Evolutionary conservation across 2,888 invertebrate species (phyloP).

Genomic region (Stenotaenia linearis): DNA sequence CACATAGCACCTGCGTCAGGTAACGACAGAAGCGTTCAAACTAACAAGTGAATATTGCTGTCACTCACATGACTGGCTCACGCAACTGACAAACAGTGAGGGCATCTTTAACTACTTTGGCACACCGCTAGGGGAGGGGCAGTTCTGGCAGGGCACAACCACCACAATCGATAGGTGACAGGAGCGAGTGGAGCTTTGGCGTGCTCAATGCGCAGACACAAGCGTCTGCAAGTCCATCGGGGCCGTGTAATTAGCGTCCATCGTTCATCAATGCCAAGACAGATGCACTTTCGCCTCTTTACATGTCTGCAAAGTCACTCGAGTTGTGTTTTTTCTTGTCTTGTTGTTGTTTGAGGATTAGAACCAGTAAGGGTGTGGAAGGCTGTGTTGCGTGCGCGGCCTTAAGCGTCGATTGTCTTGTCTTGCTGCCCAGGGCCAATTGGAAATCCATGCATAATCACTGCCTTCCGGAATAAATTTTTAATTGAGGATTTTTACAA

Average conservation of each 20-base stretch:
- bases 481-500: not conserved
- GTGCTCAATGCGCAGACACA: not conserved
- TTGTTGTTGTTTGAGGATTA: not conserved
- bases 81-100: conserved; percentile 2
- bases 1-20: not conserved
- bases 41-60: not conserved
- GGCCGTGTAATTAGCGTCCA: not conserved
- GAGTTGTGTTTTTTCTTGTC: not conserved
- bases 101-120: conserved; percentile 11
- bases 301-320: not conserved
- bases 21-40: not conserved
- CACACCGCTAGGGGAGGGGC: conserved; percentile 6
- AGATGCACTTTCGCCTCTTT: not conserved
- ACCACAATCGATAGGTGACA: not conserved
- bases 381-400: not conserved
- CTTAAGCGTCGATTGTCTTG: not conserved
- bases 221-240: not conserved
- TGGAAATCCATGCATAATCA: conserved; percentile 14
- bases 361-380: not conserved
- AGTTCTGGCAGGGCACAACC: not conserved
- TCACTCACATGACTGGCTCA: not conserved
- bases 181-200: not conserved
- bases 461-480: conserved; percentile 10
- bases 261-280: not conserved
- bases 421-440: not conserved